A percentile compares a stretch with the other conserved stretches of the same genome.
Evolutionary conservation across 1,140 invertebrate genomes (phyloP).

Genomic region (Pantala flavescens): DNA sequence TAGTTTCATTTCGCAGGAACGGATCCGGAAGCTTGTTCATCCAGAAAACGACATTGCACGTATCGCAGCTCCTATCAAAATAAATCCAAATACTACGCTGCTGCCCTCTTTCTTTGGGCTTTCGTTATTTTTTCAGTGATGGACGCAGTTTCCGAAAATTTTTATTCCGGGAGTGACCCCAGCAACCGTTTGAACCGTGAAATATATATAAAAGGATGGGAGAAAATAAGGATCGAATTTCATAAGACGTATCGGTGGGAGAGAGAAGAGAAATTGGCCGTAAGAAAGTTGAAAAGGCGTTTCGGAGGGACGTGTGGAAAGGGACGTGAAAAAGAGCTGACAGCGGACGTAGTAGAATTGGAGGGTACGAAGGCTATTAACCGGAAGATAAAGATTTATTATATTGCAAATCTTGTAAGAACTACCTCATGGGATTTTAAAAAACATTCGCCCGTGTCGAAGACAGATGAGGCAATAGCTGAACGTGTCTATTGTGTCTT

Average conservation of each 20-base stretch:
- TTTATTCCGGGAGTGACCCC: background rate
- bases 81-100: background rate
- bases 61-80: background rate
- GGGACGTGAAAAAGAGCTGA: background rate
- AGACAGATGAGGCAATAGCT: background rate
- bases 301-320: background rate
- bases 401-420: conserved; percentile 7
- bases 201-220: background rate
- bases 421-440: background rate
- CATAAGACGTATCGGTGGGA: background rate
- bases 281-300: background rate
- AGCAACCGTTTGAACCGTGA: background rate
- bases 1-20: no score
- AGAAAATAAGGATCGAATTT: background rate
- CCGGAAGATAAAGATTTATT: background rate
- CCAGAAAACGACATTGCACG: background rate
- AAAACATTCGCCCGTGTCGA: background rate
- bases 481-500: background rate
- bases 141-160: background rate
- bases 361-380: background rate
- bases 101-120: no score
- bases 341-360: background rate
- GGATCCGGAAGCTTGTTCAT: background rate
- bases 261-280: background rate
- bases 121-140: no score